Base-by-base conservation (phyloP, 1,140 invertebrate genomes). In the Panulirus ornatus region DNA sequence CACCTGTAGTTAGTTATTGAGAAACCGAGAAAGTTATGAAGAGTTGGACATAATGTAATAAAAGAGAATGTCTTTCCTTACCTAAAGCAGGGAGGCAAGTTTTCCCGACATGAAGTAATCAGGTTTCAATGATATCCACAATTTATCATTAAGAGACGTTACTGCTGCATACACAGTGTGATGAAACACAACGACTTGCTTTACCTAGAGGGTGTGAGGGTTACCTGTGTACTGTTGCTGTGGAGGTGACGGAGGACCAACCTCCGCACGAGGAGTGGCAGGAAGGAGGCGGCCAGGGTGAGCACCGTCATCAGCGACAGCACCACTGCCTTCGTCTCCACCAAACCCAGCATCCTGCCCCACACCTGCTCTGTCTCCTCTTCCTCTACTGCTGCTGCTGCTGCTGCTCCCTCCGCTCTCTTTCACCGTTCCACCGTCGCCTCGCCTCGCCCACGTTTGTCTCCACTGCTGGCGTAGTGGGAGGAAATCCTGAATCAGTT, bases 301-400 rank as follows among this genome's bases (percentile, higher is more conserved):
- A 81, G 34, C 11, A 78, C 27, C 14, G 51, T 34, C 85, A 88
- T 88, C 40, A 54, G n/a, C 54, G 81, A 51, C n/a, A 88, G 40
- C 38, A 79, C 85, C 51, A 88, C 36, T 0, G 36, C 75, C 54
- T 88, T 88, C 9, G 85, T 88, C 27, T 38, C 75, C 22, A 9
- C 40, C 14, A 88, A n/a, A n/a, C 54, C 14, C n/a, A 88, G 27
- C 85, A 88, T 88, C 58, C n/a, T 66, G 58, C n/a, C n/a, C n/a
- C n/a, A n/a, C n/a, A n/a, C n/a, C n/a, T n/a, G n/a, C n/a, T n/a
- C n/a, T n/a, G n/a, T n/a, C n/a, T n/a, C n/a, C n/a, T n/a, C n/a
- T n/a, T n/a, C n/a, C n/a, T n/a, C n/a, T n/a, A n/a, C n/a, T n/a
- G n/a, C n/a, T n/a, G n/a, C n/a, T n/a, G n/a, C n/a, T n/a, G n/a